Base-by-base conservation (phyloP, 2,113 vertebrate species). In the Phocoena phocoena region DNA sequence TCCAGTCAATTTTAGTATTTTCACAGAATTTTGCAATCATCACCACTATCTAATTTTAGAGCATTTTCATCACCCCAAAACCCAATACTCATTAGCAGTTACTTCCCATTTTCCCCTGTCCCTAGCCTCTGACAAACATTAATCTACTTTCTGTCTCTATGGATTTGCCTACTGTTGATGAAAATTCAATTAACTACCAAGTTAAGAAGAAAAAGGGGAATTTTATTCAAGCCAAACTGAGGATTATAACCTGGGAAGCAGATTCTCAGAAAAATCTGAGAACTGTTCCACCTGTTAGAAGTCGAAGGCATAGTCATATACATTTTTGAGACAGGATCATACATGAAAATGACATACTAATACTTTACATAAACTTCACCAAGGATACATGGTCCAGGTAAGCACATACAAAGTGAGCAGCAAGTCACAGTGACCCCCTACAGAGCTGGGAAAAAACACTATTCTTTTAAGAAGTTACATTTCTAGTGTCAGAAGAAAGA, bases 31-130 rank as follows among this genome's bases (percentile, higher is more conserved):
- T 8, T 67, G 11, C 8, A 53, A 77, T 44, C 36, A 67, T 36
- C 21, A 60, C 28, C 33, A 55, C 67, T 63, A 41, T 91, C 53
- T 89, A 96, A 89, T 31, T 89, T 79, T 47, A 95, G 50, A 93
- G 85, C 23, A 67, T 41, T 93, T 94, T 44, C 12, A 55, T 38
- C 21, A 18, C 25, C 9, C n/a, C 18, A 0, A 41, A 90, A 67
- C 26, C 33, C 47, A 41, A 62, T 21, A 67, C 17, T 28, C 28
- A 41, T 93, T 18, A 90, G 28, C 55, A 96, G 11, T 70, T 26
- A 96, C n/a, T 67, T 68, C 70, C 50, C 36, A 33, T 79, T 17
- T 26, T 60, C n/a, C 36, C 73, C 50, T 38, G 60, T 91, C 58
- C 53, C 38, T 21, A 63, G 25, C 18, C 47, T 3, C 9, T 58